Evolutionary conservation across 2,797 vertebrate species (phyloP), one percentile per base, ranked within the genome.

Genomic region (Phataginus tetradactyla): DNA sequence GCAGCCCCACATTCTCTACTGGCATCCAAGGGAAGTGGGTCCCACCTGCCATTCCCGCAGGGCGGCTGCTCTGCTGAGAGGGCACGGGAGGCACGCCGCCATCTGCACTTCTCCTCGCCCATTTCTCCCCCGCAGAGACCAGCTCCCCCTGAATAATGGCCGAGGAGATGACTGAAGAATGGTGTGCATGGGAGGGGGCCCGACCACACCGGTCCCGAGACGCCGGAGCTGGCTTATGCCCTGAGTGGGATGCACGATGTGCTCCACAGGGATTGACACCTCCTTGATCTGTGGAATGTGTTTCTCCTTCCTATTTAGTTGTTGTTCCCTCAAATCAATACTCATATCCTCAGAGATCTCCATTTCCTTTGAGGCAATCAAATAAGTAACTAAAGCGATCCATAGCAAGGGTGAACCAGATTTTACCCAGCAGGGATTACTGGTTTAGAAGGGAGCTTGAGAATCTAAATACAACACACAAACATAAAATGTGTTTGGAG

Each of bases 331-430:
- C 37, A 2, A n/a, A 72, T 57, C 39, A 72, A 93, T 63, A 80
- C 13, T 45, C 29, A 79, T 1, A 7, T 81, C 66, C 55, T 20
- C 18, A n/a, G 1, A 59, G 53, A 11, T 78, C 37, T 85, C 91
- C 64, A 7, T 57, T 49, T 5, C 34, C 51, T 68, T 29, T 55
- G 42, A 94, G 32, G 32, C 45, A 25, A 93, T 18, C 39, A 75
- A 84, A 94, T 42, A 49, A 7, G 64, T 77, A 51, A 75, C 69
- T 66, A 55, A 87, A 90, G 55, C 83, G n/a, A 87, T 32, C 72
- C 39, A 37, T 4, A 84, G 39, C 8, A 39, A 4, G 7, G n/a
- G 59, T 7, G 34, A 63, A 68, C 25, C 29, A 39, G 61, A 34
- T 42, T 55, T 92, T 51, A 81, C 53, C 61, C 37, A 55, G 32